Base-by-base conservation (phyloP, 2,113 vertebrate genomes). In the Bubo scandiacus region DNA sequence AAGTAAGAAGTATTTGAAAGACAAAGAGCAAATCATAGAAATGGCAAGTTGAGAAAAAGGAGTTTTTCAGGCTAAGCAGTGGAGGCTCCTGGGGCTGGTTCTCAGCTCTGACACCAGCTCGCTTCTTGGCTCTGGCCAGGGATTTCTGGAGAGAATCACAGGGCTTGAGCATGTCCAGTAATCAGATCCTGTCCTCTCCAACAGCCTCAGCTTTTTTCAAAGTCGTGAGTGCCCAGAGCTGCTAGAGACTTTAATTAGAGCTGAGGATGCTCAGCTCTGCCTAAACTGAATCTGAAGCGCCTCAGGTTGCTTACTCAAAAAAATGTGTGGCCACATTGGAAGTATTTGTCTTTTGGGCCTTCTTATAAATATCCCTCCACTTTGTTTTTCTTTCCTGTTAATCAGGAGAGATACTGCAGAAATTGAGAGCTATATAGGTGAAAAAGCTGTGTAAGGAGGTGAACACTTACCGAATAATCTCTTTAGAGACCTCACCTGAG, bases 1-100 rank as follows among this genome's bases (percentile, higher is more conserved):
- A 95, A 88, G 80, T 63, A 59, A 96, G 86, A 82, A 85, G 75
- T 74, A 81, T 85, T 92, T 95, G 89, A 94, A 96, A 97, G 89
- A 92, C 82, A 95, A 95, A 94, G 86, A 95, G 63, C 58, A 90
- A 81, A 92, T 91, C 51, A 15, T 25, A 92, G 81, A 94, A 95
- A 81, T 66, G 62, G 43, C 58, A 96, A 92, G 72, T 63, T 52
- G 81, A 92, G 84, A 59, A 62, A 72, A 86, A 86, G 52, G 42
- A n/a, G 0, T 17, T 45, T 80, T 90, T 58, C 32, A 62, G 62
- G 54, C 66, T 0, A 15, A 57, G 84, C 0, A 0, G 18, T 62
- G 15, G 22, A 47, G 58, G 72, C 80, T 96, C 68, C 45, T 71
- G 81, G 65, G 61, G 49, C 32, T 4, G 8, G n/a, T 68, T 86